These are phyloP conservation scores for Drosophila antonietae DNA, from an alignment of 2,888 invertebrate genomes.

Conservation along the genomic window DNA sequence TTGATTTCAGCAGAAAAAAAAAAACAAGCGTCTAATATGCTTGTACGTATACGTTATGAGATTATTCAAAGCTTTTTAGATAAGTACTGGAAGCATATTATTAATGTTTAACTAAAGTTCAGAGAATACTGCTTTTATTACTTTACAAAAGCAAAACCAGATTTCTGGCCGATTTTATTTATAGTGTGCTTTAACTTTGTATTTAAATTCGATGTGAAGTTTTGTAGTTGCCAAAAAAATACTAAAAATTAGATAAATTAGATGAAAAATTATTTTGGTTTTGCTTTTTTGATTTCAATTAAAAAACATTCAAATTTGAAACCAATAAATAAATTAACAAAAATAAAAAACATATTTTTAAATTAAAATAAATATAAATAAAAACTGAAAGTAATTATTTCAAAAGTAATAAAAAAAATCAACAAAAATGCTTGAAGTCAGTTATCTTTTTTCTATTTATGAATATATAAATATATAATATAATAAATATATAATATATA, in stretches of 20 bases:
- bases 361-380: too few species aligned
- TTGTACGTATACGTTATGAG: neutral
- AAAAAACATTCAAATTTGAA: too few species aligned
- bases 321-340: too few species aligned
- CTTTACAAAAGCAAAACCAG: neutral
- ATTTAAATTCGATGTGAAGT: neutral
- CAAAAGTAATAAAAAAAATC: too few species aligned
- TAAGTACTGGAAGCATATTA: neutral
- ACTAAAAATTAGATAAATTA: neutral
- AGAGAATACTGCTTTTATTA: neutral
- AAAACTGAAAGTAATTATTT: too few species aligned
- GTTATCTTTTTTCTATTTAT: too few species aligned
- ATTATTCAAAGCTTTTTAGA: conserved; percentile 16
- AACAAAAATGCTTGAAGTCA: too few species aligned
- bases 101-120: neutral
- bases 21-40: conserved; percentile 2
- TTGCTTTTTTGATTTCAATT: too few species aligned
- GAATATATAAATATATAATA: too few species aligned
- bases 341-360: too few species aligned
- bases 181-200: neutral
- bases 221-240: neutral
- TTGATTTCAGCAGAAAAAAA: conserved; percentile 18
- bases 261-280: too few species aligned
- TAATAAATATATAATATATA: too few species aligned
- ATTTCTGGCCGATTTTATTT: neutral